These are phyloP conservation scores for Aegotheles bennettii DNA, from an alignment of 2,113 vertebrate genomes.

Conservation along the genomic window DNA sequence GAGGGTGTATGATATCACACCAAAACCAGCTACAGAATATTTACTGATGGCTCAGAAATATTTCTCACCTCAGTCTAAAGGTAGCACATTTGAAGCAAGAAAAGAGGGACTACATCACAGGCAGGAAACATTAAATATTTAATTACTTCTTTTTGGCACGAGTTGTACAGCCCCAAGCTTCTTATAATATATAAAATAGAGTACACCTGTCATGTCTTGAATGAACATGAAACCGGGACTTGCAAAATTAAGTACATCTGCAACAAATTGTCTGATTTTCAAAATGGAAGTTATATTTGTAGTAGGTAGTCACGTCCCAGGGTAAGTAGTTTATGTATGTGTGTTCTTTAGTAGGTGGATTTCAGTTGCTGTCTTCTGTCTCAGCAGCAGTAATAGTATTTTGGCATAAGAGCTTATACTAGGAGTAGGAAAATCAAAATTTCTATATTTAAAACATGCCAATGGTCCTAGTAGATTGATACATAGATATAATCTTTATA, in stretches of 20 bases:
- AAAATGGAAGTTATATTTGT: slow-evolving; percentile 4
- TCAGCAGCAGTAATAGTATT: neutral
- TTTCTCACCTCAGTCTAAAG: slow-evolving; percentile 67
- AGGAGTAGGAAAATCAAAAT: accelerated
- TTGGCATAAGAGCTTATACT: neutral
- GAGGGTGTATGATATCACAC: neutral
- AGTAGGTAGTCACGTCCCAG: neutral
- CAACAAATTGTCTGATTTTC: slow-evolving; percentile 31
- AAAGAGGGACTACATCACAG: slow-evolving; percentile 49
- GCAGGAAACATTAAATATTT: slow-evolving; percentile 66
- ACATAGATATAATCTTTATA: neutral
- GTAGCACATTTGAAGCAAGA: slow-evolving; percentile 59
- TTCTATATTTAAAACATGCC: neutral
- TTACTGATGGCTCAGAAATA: slow-evolving; percentile 62
- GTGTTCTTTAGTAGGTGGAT: neutral
- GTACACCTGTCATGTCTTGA: slow-evolving; percentile 51
- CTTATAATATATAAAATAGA: slow-evolving; percentile 27
- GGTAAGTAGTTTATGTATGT: neutral
- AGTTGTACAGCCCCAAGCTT: neutral
- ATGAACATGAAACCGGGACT: slow-evolving; percentile 43
- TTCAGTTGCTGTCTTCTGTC: neutral
- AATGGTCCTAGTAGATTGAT: neutral
- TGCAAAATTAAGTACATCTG: slow-evolving; percentile 59
- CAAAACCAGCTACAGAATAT: slow-evolving; percentile 30
- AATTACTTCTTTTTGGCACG: slow-evolving; percentile 57